Base-by-base conservation (phyloP, 2,797 vertebrate genomes). In the Siniperca obscura region DNA sequence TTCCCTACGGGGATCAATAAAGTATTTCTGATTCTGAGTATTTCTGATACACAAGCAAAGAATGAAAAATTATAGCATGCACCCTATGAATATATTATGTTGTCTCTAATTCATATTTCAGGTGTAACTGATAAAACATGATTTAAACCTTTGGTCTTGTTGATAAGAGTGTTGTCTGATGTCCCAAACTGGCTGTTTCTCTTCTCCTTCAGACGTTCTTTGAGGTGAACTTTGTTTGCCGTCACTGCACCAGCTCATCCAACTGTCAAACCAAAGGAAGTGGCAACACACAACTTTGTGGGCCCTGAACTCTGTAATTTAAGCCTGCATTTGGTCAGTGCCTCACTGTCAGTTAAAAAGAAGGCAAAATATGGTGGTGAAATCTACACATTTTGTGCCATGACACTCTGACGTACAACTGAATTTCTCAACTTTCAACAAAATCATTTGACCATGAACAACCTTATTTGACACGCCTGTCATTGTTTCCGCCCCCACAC, bases 191-290 rank as follows among this genome's bases (percentile, higher is more conserved):
- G 61, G 27, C 16, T 60, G 30, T 68, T 30, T 40, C 3, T 30
- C 27, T 57, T 46, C 34, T 55, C 2, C 67, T 50, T 61, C 48
- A 66, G 36, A 69, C 25, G 57, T 53, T 67, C 25, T 60, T 60
- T 78, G 34, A 81, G 77, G 70, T 86, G 40, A 83, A 78, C 64
- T 71, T 56, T 81, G 36, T 60, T 61, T 83, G 67, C 50, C 1
- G 7, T 85, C 42, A 68, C 42, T 72, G 48, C 69, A 52, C 81
- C 70, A 11, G 25, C 73, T 89, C 82, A 82, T 87, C 69, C 78
- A 89, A 88, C 87, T 86, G 90, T 89, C 75, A 86, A 91, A 92
- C 87, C 86, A 90, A 69, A 92, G 86, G 91, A 93, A 91, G 88
- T 90, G 80, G 89, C 69, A 85, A 78, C 78, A 79, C 53, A 74